Base-by-base conservation (phyloP, 2,888 invertebrate genomes). In the Parnassius apollo region DNA sequence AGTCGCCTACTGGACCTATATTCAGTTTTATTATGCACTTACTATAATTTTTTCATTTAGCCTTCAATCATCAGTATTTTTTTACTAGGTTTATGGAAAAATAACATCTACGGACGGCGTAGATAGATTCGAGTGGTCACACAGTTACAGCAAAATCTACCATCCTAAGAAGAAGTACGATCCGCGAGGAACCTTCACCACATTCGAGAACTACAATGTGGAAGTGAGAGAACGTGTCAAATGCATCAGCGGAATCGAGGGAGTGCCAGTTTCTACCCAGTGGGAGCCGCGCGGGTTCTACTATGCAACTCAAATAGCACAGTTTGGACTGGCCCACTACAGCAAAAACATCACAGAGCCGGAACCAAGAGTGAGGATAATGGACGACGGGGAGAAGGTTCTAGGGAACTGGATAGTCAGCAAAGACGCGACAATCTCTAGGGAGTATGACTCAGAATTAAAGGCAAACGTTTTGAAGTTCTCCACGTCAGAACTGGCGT, bases 301-400 rank as follows among this genome's bases (percentile, higher is more conserved):
- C 85, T 99, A 99, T 88, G 98, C 99, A 0, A 99, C 98, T 1
- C 99, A 99, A 91, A 98, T 99, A 70, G 98, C 99, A 8, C 99
- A 99, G 85, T 99, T 98, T 83, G 99, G 98, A 0, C 88, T 99
- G 62, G 97, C 98, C 10, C 99, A 99, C 88, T 99, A 98, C 85
- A 98, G 98, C 85, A 98, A 99, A 85, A 96, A 97, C 84, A 87
- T 98, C 12, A 96, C 96, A 0, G 98, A 98, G 75, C 95, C 96
- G 0, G 95, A 96, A 70, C 97, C 98, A 0, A 93, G 95, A 56
- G 91, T 94, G 66, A 94, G 94, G 56, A 65, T 84, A 0, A 71
- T 98, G 9, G 98, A 97, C 74, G 96, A 98, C 79, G 95, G 95
- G 0, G 95, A 96, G 71, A 93, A 92, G 68, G 86, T 93, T 75